Conservation (phyloP, 1,140 invertebrate genomes). For the Hetaerina americana region DNA sequence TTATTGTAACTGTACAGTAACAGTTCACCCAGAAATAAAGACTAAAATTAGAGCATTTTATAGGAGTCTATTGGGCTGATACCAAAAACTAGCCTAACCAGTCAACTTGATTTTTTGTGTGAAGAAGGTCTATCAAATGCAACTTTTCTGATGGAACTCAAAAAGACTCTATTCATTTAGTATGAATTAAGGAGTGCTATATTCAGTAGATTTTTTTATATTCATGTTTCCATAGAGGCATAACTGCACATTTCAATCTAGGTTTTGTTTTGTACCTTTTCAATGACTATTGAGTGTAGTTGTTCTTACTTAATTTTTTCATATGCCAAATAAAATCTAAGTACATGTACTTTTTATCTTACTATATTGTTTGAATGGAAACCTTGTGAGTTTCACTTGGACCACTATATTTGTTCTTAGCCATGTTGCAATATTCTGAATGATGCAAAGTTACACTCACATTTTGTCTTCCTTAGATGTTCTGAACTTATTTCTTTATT, state of each 20-base stretch:
- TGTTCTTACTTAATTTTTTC: neutral
- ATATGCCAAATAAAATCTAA: neutral
- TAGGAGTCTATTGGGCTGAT: neutral
- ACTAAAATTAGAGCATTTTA: neutral
- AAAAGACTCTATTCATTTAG: neutral
- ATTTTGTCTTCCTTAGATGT: too few species aligned
- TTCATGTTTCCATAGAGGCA: neutral
- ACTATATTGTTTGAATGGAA: neutral
- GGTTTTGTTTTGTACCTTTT: neutral
- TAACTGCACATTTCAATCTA: neutral
- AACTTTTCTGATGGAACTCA: neutral
- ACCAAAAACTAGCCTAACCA: neutral
- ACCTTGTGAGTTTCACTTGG: too few species aligned
- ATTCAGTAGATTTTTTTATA: neutral
- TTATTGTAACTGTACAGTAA: neutral
- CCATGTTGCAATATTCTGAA: too few species aligned
- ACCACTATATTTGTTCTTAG: too few species aligned
- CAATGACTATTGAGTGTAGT: neutral
- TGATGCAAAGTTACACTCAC: too few species aligned
- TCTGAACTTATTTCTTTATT: too few species aligned
- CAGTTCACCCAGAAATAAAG: neutral
- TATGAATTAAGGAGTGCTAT: neutral
- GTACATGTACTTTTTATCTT: neutral
- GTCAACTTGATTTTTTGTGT: neutral
- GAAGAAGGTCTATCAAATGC: neutral